These are phyloP conservation scores for Masticophis lateralis DNA, from an alignment of 2,797 vertebrate genomes.

Conservation along the genomic window DNA sequence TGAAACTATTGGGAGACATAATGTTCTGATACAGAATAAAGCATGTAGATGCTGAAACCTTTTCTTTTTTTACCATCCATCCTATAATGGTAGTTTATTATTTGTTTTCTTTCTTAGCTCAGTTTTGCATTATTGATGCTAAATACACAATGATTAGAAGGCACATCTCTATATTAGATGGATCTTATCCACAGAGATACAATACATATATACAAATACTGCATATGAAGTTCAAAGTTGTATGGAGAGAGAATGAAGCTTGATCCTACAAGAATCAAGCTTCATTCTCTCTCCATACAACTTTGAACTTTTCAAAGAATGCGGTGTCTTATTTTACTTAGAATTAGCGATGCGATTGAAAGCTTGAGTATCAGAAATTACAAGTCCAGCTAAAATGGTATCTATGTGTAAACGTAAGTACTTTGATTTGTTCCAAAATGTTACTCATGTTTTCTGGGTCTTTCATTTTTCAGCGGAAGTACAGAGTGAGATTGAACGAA, in stretches of 20 bases:
- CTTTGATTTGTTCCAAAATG: background rate
- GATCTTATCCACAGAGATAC: background rate
- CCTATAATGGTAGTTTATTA: too few species aligned
- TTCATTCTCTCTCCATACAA: background rate
- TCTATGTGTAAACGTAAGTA: background rate
- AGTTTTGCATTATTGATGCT: background rate
- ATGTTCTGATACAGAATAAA: background rate
- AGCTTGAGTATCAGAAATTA: background rate
- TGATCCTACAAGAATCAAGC: background rate
- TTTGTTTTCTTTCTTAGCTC: background rate
- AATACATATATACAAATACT: background rate
- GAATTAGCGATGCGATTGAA: background rate
- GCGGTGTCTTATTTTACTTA: background rate
- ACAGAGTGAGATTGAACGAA: constrained; percentile 96
- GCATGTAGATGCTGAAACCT: background rate
- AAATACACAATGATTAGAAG: background rate
- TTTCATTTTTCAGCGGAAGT: constrained; percentile 83
- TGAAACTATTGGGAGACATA: background rate
- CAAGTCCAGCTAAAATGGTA: background rate
- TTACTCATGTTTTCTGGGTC: constrained; percentile 1
- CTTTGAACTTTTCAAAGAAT: background rate
- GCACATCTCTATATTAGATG: background rate
- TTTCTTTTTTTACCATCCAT: background rate
- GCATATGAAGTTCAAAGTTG: background rate
- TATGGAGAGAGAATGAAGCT: background rate